Evolutionary conservation across 2,888 invertebrate species (phyloP).

Genomic region (Nymphalis urticae): DNA sequence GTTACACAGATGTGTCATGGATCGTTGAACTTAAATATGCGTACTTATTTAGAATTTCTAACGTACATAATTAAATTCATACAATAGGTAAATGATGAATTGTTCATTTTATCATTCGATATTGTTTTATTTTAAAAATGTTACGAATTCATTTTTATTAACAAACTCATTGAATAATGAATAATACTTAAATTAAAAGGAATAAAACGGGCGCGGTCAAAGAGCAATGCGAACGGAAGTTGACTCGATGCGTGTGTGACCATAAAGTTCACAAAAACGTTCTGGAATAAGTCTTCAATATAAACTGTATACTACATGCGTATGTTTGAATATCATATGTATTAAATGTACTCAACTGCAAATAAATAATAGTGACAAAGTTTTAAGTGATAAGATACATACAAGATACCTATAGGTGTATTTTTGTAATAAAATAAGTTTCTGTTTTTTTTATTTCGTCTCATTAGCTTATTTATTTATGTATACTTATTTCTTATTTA

Average conservation of each 20-base stretch:
- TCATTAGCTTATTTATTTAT: background rate
- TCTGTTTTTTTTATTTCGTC: background rate
- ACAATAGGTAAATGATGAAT: background rate
- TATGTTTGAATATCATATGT: constrained; percentile 24
- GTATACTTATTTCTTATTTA: background rate
- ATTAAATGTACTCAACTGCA: constrained; percentile 22
- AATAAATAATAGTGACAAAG: background rate
- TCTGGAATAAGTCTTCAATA: constrained; percentile 24
- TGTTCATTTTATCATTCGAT: too few species aligned
- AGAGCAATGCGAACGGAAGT: constrained; percentile 56
- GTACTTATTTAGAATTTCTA: constrained; percentile 22
- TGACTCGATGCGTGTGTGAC: constrained; percentile 45
- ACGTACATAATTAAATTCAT: constrained; percentile 2
- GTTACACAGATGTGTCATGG: constrained; percentile 34
- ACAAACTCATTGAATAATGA: background rate
- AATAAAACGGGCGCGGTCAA: constrained; percentile 45
- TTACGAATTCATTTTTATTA: background rate
- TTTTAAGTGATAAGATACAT: background rate
- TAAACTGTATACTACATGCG: constrained; percentile 20
- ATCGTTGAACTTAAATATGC: constrained; percentile 34
- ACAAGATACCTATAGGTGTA: background rate
- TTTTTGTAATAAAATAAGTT: background rate
- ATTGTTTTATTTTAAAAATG: background rate
- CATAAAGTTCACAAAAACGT: constrained; percentile 38
- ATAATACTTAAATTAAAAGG: background rate